Evolutionary conservation across 2,113 vertebrate genomes (phyloP).

Genomic region (Smithornis capensis): DNA sequence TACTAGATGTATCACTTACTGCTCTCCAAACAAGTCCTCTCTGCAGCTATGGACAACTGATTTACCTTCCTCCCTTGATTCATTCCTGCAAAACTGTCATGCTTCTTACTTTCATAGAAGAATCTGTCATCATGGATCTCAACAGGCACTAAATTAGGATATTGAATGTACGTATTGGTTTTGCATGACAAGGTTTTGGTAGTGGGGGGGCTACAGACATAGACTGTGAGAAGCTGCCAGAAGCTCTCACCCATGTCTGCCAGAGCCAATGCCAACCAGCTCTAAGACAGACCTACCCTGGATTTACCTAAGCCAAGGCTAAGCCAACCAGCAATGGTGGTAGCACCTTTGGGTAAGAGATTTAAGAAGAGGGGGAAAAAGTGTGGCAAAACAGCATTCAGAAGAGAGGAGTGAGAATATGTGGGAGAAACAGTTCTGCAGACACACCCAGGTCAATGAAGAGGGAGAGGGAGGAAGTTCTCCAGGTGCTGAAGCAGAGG

Average conservation of each 20-base stretch:
- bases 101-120: neutral
- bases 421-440: neutral
- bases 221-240: neutral
- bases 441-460: neutral
- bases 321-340: fast-evolving
- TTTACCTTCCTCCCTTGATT: neutral
- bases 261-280: neutral
- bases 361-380: neutral
- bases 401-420: neutral
- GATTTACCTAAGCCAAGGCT: neutral
- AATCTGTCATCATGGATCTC: neutral
- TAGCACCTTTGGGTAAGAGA: neutral
- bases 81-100: neutral
- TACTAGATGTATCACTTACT: neutral
- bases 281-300: too few species aligned
- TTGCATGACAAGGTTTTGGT: neutral
- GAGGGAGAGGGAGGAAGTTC: neutral
- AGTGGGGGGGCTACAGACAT: neutral
- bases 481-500: neutral
- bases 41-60: neutral
- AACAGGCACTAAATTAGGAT: neutral
- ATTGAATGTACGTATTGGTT: neutral
- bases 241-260: neutral
- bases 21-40: neutral
- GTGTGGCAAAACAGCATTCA: neutral